Evolutionary conservation across 1,140 invertebrate species (phyloP).

Genomic region (Hycleus phaleratus): DNA sequence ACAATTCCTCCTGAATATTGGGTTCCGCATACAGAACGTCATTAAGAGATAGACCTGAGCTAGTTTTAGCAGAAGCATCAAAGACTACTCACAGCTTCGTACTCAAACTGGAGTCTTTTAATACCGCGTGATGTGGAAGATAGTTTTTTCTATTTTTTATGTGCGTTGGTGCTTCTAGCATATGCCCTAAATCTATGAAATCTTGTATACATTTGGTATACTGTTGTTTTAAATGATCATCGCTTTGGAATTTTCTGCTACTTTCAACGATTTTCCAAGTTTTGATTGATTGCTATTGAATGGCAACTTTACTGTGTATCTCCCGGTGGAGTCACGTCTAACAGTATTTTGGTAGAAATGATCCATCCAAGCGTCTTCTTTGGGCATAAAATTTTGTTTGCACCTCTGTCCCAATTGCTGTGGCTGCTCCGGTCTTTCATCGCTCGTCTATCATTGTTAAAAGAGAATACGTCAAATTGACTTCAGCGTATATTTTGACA

Average conservation of each 20-base stretch:
- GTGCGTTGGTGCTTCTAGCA: too few species aligned
- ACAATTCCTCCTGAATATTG: slow-evolving; percentile 35
- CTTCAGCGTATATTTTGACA: too few species aligned
- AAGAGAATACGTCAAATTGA: too few species aligned
- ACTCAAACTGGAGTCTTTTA: slow-evolving; percentile 18
- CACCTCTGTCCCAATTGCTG: too few species aligned
- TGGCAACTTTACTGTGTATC: slow-evolving; percentile 3
- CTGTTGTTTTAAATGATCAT: not conserved
- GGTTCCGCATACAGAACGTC: slow-evolving; percentile 23
- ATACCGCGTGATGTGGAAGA: slow-evolving; percentile 36
- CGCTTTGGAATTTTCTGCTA: not conserved
- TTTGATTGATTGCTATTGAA: not conserved
- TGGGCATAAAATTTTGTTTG: not conserved
- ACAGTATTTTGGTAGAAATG: not conserved
- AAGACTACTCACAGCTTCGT: slow-evolving; percentile 30
- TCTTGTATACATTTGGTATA: not conserved
- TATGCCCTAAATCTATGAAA: not conserved
- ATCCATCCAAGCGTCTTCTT: not conserved
- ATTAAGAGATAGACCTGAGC: slow-evolving; percentile 24
- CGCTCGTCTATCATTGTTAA: too few species aligned
- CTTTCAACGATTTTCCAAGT: not conserved
- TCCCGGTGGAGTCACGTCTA: not conserved
- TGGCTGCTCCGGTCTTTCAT: too few species aligned
- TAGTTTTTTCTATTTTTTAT: slow-evolving; percentile 17
- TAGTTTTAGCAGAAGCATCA: slow-evolving; percentile 16